Percentiles rank a stretch among this genome's conserved stretches.
phyloP scores from a whole-genome alignment of 2,888 invertebrate genomes.

The Volucella bombylans region DNA sequence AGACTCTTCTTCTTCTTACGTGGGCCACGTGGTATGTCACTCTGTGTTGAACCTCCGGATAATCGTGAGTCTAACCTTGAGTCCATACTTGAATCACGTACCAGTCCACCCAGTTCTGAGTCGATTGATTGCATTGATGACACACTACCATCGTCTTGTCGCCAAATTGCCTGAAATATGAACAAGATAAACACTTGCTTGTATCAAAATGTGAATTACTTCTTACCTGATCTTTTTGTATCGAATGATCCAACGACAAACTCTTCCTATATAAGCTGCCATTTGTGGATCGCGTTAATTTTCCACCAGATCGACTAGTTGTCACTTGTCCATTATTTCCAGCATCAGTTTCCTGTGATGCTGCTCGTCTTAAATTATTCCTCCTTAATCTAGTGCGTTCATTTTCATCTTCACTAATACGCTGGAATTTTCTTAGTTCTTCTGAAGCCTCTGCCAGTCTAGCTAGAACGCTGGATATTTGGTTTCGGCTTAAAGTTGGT shows the following conservation, averaged over 20 bases:
- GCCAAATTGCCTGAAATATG: conserved; percentile 88
- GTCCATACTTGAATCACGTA: conserved; percentile 87
- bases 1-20: conserved; percentile 90
- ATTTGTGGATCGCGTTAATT: conserved; percentile 81
- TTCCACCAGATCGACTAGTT: conserved; percentile 80
- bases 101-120: conserved; percentile 86
- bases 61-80: conserved; percentile 88
- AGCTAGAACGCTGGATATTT: conserved; percentile 83
- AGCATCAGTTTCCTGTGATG: conserved; percentile 87
- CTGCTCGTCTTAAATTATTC: conserved; percentile 83
- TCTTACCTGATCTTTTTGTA: conserved; percentile 82
- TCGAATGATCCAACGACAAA: conserved; percentile 87
- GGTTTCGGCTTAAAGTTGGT: conserved; percentile 76
- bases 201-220: neutral
- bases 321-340: conserved; percentile 81
- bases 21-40: conserved; percentile 88
- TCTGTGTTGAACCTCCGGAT: conserved; percentile 92
- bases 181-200: conserved; percentile 57
- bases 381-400: conserved; percentile 83
- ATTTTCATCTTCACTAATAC: conserved; percentile 83
- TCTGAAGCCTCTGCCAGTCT: conserved; percentile 88
- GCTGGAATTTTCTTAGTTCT: conserved; percentile 85
- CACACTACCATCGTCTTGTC: conserved; percentile 91
- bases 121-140: conserved; percentile 92
- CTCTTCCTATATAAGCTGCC: conserved; percentile 87